Evolutionary conservation across 2,113 vertebrate genomes (phyloP).

Genomic region (Rattus rattus): DNA sequence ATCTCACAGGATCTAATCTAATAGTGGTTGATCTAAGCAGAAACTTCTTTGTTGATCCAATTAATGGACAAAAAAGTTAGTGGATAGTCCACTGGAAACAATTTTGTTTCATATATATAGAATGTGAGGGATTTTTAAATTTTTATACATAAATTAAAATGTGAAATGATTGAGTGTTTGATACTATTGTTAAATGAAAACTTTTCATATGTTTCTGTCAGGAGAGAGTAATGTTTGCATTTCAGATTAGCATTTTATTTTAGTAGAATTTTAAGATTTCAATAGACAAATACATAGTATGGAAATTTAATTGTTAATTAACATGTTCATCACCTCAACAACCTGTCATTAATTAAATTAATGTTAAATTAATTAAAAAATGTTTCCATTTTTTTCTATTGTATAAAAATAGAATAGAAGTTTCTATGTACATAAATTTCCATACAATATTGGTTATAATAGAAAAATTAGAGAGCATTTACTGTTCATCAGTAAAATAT

Average conservation of each 20-base stretch:
- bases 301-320: not conserved
- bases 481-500: not conserved
- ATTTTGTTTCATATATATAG: not conserved
- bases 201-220: not conserved
- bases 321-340: not conserved
- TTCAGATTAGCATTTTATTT: not conserved
- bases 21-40: not conserved
- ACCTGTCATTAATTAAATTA: not conserved
- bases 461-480: not conserved
- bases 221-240: not conserved
- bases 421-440: not conserved
- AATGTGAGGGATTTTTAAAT: not conserved
- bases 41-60: not conserved
- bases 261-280: not conserved
- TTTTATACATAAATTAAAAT: not conserved
- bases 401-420: constrained; percentile 13
- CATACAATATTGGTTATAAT: not conserved
- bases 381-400: not conserved
- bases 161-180: not conserved
- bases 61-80: not conserved
- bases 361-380: too few relatives aligned
- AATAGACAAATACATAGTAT: not conserved
- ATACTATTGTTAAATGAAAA: not conserved
- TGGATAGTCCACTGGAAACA: not conserved
- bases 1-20: not conserved